phyloP scores from a whole-genome alignment of 2,888 invertebrate genomes.

The Sturmia bella region DNA sequence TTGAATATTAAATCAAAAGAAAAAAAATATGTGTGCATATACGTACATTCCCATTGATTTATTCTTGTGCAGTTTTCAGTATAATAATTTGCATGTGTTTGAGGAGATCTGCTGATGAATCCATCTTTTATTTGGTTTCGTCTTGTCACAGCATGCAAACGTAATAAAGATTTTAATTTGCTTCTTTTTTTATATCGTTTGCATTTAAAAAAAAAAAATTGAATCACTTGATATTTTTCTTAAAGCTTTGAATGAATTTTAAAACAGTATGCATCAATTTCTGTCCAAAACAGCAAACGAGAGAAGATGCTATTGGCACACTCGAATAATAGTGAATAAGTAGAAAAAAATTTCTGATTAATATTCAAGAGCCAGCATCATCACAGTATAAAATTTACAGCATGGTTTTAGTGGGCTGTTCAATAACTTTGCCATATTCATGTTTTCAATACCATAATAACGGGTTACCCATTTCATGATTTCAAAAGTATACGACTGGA shows the following conservation, averaged over 20 bases:
- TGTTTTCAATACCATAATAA: too few relatives aligned
- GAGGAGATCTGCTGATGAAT: background rate
- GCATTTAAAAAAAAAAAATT: background rate
- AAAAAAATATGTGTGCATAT: too few relatives aligned
- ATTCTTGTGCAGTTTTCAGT: background rate
- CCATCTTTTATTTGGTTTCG: slow-evolving; percentile 9
- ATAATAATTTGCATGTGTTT: background rate
- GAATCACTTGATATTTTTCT: slow-evolving; percentile 37
- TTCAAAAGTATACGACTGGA: too few relatives aligned
- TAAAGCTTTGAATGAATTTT: slow-evolving; percentile 43
- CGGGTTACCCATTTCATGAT: too few relatives aligned
- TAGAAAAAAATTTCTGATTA: too few relatives aligned
- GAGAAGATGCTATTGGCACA: background rate
- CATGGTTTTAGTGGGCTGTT: too few relatives aligned
- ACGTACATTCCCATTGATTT: background rate
- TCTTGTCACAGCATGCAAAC: slow-evolving; percentile 21
- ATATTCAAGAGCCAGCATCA: too few relatives aligned
- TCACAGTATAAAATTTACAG: too few relatives aligned
- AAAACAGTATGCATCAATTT: slow-evolving; percentile 35
- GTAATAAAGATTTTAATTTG: slow-evolving; percentile 16
- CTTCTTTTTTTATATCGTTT: background rate
- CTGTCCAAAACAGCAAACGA: slow-evolving; percentile 16
- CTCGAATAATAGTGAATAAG: background rate
- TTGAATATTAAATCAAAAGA: background rate
- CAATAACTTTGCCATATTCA: too few relatives aligned